phyloP scores from a whole-genome alignment of 2,888 invertebrate genomes.

The Acrobasis repandana region DNA sequence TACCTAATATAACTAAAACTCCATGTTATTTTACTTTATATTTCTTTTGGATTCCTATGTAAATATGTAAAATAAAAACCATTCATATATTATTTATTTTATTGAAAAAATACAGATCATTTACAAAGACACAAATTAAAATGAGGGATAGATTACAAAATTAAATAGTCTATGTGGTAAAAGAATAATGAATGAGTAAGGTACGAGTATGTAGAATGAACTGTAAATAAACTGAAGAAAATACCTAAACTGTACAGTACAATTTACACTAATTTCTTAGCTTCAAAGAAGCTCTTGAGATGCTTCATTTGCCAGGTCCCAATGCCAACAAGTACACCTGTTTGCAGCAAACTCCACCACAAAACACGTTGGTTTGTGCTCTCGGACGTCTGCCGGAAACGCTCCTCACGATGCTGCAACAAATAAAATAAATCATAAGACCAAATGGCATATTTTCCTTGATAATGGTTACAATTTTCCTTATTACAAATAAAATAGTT shows the following conservation, averaged over 20 bases:
- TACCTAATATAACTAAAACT: no score
- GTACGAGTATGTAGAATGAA: neutral
- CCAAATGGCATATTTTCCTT: neutral
- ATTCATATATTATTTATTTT: slow-evolving; percentile 47
- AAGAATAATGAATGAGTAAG: neutral
- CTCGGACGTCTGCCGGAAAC: slow-evolving; percentile 98
- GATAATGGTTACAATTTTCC: no score
- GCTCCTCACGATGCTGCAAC: slow-evolving; percentile 96
- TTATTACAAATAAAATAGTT: no score
- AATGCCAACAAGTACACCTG: slow-evolving; percentile 93
- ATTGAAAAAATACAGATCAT: slow-evolving; percentile 66
- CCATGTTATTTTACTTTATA: no score
- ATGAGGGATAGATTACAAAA: slow-evolving; percentile 25
- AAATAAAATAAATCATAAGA: slow-evolving; percentile 33
- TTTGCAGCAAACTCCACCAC: slow-evolving; percentile 98
- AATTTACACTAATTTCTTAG: slow-evolving; percentile 96
- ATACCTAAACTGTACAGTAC: slow-evolving; percentile 20
- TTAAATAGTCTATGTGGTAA: slow-evolving; percentile 29
- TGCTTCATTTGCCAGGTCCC: slow-evolving; percentile 99
- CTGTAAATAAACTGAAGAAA: neutral
- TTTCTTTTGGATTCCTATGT: neutral
- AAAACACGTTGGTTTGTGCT: slow-evolving; percentile 97
- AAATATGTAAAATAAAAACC: slow-evolving; percentile 37
- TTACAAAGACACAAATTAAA: slow-evolving; percentile 46
- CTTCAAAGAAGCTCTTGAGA: slow-evolving; percentile 99